A percentile compares a stretch with the other conserved stretches of the same genome.
These are phyloP conservation scores for Melanotaenia pygmaea DNA, from an alignment of 2,797 vertebrate genomes.

Conservation along the genomic window DNA sequence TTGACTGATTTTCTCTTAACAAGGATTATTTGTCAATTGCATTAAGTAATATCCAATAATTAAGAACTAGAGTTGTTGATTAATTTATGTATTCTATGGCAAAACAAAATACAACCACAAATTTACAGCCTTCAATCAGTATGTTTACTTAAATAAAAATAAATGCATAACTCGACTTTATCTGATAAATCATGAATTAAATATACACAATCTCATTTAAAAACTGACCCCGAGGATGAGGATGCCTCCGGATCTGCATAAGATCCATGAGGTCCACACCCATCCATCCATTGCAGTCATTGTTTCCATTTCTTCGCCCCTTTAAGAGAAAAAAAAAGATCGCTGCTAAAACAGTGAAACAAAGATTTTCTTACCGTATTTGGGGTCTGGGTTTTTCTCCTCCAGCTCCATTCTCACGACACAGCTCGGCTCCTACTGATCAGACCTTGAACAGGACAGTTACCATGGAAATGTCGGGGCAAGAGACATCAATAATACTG, in stretches of 20 bases:
- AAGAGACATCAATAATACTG: slow-evolving; percentile 60
- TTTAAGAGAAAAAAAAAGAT: slow-evolving; percentile 36
- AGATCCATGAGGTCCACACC: slow-evolving; percentile 78
- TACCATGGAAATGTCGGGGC: slow-evolving; percentile 74
- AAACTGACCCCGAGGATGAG: slow-evolving; percentile 29
- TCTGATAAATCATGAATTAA: background rate
- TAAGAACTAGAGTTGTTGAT: background rate
- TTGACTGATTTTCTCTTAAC: background rate
- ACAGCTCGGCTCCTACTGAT: slow-evolving; percentile 44
- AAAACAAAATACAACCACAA: background rate
- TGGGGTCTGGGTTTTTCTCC: slow-evolving; percentile 79
- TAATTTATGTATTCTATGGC: background rate
- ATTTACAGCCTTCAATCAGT: background rate
- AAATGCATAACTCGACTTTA: background rate
- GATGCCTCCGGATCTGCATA: slow-evolving; percentile 48
- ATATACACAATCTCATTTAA: background rate
- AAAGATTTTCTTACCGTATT: slow-evolving; percentile 77
- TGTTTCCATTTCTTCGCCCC: slow-evolving; percentile 73
- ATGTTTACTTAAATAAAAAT: background rate
- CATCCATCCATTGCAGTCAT: slow-evolving; percentile 78
- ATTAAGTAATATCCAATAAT: background rate
- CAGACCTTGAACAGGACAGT: slow-evolving; percentile 61
- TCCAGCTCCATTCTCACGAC: slow-evolving; percentile 77
- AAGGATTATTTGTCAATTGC: background rate
- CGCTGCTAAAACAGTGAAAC: background rate